Conservation (phyloP, 1,140 invertebrate species). For the Chrysopa pallens region DNA sequence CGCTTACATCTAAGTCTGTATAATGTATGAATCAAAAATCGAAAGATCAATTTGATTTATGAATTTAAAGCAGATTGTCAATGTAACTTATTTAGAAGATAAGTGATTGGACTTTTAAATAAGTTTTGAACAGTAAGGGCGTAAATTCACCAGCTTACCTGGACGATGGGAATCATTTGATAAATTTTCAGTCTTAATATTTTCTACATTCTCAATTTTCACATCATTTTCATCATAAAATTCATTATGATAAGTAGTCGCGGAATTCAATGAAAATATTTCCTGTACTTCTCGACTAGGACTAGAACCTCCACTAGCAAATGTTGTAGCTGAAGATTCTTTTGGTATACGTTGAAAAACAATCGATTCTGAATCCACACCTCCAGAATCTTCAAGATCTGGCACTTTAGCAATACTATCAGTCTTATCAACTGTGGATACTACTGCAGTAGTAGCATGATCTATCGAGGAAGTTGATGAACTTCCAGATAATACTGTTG, state of each 20-base stretch:
- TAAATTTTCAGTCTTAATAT: too few relatives aligned
- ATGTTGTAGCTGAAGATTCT: constrained; percentile 16
- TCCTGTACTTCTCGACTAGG: constrained; percentile 73
- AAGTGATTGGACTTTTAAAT: too few relatives aligned
- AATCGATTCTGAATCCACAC: neutral
- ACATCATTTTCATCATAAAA: constrained; percentile 11
- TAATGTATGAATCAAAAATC: too few relatives aligned
- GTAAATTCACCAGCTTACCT: too few relatives aligned
- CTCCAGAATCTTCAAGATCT: constrained; percentile 9
- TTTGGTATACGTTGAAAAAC: constrained; percentile 14
- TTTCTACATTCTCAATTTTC: constrained; percentile 5
- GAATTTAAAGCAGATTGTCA: too few relatives aligned
- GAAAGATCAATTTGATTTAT: too few relatives aligned
- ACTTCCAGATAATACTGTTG: constrained; percentile 12
- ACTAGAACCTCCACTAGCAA: constrained; percentile 54
- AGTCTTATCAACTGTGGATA: constrained; percentile 25
- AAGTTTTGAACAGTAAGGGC: too few relatives aligned
- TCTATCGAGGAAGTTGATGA: constrained; percentile 8
- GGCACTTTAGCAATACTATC: constrained; percentile 22
- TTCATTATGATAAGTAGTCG: neutral
- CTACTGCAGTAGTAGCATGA: constrained; percentile 11
- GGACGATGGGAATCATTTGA: too few relatives aligned
- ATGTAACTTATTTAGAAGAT: too few relatives aligned
- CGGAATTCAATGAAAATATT: constrained; percentile 40
- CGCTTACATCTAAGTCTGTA: too few relatives aligned